Evolutionary conservation across 2,797 vertebrate genomes (phyloP), one percentile per base, ranked within the genome.

Genomic region (Spea hammondii): DNA sequence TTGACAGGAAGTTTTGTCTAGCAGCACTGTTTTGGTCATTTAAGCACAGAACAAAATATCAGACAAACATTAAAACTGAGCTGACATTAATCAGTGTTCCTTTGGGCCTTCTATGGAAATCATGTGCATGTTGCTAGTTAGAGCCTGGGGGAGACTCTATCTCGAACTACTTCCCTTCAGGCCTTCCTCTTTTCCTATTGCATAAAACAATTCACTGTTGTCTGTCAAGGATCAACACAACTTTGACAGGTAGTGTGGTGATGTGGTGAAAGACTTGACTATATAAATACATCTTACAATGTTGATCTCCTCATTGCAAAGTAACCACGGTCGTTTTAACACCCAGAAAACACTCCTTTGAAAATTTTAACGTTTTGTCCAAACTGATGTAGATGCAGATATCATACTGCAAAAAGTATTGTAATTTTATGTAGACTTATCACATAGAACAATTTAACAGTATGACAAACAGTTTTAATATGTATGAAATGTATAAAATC

Each of bases 81-180:
- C 49, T 74, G 72, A 75, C 72, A 79, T 70, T 79, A 79, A 79
- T 79, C 78, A 79, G 70, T 48, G 59, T 75, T 74, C 78, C 78
- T 79, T 60, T 75, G 78, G 78, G 78, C 72, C 72, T 79, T 44
- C 78, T 66, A 79, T 79, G 72, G 72, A 75, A 79, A 79, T 75
- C 48, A 79, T 79, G 78, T 75, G 72, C 72, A 79, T 70, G 72
- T 69, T 74, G 72, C 78, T 79, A 64, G 72, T 79, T 79, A 70
- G 49, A 75, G 78, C 78, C 78, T 79, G 57, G 44, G 72, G 78
- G 78, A 75, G 66, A 75, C 78, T 79, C 78, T 72, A 79, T 79
- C 72, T 79, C 66, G 70, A 75, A 74, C 72, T 66, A 70, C 72
- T 75, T 69, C 65, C 72, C 78, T 79, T 65, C 72, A 79, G 78